A percentile compares a stretch with the other conserved stretches of the same genome.
Evolutionary conservation across 2,888 invertebrate genomes (phyloP).

Genomic region (Sinhomidia bicolor): DNA sequence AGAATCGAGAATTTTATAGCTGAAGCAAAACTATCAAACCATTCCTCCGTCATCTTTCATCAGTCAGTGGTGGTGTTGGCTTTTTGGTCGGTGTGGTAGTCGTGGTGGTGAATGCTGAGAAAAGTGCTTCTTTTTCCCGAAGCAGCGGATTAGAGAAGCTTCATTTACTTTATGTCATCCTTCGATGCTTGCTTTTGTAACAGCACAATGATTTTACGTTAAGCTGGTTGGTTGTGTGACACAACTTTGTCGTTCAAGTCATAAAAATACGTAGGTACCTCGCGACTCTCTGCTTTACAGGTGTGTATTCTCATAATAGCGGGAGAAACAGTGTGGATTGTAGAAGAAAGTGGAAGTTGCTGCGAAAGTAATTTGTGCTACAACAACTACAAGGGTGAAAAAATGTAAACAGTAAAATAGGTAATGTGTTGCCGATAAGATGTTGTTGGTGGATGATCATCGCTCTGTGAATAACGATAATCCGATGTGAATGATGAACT

Average conservation of each 20-base stretch:
- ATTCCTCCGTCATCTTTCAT: conserved; percentile 6
- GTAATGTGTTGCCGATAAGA: neutral
- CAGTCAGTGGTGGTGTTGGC: too few species aligned
- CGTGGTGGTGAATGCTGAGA: neutral
- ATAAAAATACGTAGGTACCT: conserved; percentile 6
- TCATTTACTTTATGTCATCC: conserved; percentile 21
- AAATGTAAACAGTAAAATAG: neutral
- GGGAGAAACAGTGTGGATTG: too few species aligned
- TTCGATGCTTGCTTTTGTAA: neutral
- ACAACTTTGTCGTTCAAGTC: too few species aligned
- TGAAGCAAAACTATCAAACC: neutral
- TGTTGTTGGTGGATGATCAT: neutral
- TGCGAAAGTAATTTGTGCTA: neutral
- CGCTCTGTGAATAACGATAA: neutral
- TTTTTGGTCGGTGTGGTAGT: neutral
- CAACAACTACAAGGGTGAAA: neutral
- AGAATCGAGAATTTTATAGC: conserved; percentile 2
- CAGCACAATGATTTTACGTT: neutral
- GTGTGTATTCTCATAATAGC: neutral
- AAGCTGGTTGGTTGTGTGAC: neutral
- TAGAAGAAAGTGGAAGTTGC: neutral
- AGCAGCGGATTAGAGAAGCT: conserved; percentile 4
- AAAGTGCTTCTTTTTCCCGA: neutral
- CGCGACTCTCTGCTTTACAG: too few species aligned
- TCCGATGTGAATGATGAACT: too few species aligned